phyloP scores from a whole-genome alignment of 1,140 invertebrate genomes.

The Lethocerus indicus region DNA sequence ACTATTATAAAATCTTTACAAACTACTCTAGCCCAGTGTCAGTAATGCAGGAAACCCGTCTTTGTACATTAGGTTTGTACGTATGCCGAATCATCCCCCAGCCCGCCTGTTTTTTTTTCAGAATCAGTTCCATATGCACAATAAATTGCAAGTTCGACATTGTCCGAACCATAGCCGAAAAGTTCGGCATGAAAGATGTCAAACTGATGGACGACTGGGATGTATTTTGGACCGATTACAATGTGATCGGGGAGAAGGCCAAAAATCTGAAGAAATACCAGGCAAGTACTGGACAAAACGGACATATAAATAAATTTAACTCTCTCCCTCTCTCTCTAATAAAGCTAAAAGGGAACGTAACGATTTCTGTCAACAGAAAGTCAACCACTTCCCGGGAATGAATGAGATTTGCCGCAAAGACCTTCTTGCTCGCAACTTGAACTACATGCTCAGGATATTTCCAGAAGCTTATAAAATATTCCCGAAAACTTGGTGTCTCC shows the following conservation, averaged over 20 bases:
- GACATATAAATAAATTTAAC: neutral
- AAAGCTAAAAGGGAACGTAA: neutral
- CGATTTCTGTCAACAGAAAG: slow-evolving; percentile 36
- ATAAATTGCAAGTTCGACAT: slow-evolving; percentile 56
- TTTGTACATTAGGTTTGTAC: no score
- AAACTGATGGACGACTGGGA: slow-evolving; percentile 69
- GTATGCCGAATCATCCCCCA: neutral
- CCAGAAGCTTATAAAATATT: slow-evolving; percentile 82
- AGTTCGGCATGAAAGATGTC: slow-evolving; percentile 63
- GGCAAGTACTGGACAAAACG: slow-evolving; percentile 20
- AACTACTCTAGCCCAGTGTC: no score
- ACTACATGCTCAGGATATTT: slow-evolving; percentile 68
- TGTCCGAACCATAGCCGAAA: slow-evolving; percentile 44
- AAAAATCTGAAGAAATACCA: slow-evolving; percentile 79
- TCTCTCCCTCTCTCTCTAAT: neutral
- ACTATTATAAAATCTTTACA: no score
- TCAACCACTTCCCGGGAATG: slow-evolving; percentile 89
- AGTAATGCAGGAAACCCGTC: no score
- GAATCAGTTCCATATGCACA: slow-evolving; percentile 39
- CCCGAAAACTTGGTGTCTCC: slow-evolving; percentile 85
- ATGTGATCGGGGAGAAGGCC: slow-evolving; percentile 60
- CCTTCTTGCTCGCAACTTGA: slow-evolving; percentile 65
- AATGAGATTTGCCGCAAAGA: slow-evolving; percentile 78
- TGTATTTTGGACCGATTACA: slow-evolving; percentile 74
- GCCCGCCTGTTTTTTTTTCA: neutral